Evolutionary conservation across 2,797 vertebrate species (phyloP).

Genomic region (Acridotheres tristis): DNA sequence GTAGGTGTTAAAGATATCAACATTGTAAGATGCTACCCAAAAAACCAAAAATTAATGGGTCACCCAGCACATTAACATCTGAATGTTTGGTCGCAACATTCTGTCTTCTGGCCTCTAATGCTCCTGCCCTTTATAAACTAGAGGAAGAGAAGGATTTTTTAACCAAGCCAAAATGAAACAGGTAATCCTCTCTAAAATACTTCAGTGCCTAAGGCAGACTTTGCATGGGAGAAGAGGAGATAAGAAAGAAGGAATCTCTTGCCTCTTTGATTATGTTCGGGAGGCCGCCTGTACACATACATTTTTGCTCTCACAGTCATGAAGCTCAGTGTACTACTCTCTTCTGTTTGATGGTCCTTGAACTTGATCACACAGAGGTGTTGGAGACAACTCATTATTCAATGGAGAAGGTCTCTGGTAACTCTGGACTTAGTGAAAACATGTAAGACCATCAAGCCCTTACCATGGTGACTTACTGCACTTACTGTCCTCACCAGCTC

Average conservation of each 20-base stretch:
- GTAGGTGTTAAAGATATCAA: neutral
- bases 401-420: neutral
- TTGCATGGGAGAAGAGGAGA: neutral
- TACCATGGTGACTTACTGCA: neutral
- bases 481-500: neutral
- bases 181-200: neutral
- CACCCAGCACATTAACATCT: neutral
- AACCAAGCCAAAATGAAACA: neutral
- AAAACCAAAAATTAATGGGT: neutral
- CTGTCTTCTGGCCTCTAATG: neutral
- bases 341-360: neutral
- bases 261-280: neutral
- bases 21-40: neutral
- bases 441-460: neutral
- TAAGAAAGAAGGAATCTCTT: neutral
- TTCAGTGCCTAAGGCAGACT: neutral
- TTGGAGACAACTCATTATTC: neutral
- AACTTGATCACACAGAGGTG: neutral
- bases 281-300: neutral
- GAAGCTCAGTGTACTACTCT: neutral
- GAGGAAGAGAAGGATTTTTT: neutral
- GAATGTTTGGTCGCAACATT: neutral
- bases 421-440: neutral
- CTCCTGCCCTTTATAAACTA: neutral
- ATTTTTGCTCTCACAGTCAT: accelerated